Conservation (phyloP, 2,113 vertebrate species). For the Chroicocephalus ridibundus region DNA sequence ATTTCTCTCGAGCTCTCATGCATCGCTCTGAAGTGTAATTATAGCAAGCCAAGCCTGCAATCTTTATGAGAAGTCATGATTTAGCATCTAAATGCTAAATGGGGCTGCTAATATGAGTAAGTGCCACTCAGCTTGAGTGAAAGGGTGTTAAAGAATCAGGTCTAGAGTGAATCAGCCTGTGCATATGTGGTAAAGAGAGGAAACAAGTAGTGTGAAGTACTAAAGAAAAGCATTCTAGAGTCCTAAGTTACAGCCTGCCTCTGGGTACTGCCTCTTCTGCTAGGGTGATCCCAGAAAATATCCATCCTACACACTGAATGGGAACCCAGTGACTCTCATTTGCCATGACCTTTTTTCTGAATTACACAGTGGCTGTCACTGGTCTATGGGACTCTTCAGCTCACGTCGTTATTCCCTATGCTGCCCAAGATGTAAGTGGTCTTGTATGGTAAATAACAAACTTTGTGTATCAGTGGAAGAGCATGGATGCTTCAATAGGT, state of each 20-base stretch:
- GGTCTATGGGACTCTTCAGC: background rate
- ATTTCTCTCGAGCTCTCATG: background rate
- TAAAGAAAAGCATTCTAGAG: background rate
- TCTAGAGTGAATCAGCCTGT: slow-evolving; percentile 24
- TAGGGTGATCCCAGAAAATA: background rate
- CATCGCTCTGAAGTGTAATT: slow-evolving; percentile 1
- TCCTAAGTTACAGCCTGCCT: background rate
- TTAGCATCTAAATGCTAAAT: slow-evolving; percentile 2
- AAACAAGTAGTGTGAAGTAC: background rate
- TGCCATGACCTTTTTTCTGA: background rate
- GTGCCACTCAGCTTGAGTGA: slow-evolving; percentile 6
- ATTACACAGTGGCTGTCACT: background rate
- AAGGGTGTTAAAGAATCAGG: slow-evolving; percentile 17
- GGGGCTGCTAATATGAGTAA: slow-evolving; percentile 28
- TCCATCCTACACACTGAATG: background rate
- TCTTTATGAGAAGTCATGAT: slow-evolving; percentile 22
- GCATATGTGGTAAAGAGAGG: background rate
- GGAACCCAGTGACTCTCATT: background rate
- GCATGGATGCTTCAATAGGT: background rate
- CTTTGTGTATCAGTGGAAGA: background rate
- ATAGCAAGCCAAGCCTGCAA: background rate
- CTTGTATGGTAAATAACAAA: background rate
- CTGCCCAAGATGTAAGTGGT: background rate
- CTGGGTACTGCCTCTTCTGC: background rate
- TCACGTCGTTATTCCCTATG: background rate